phyloP scores from a whole-genome alignment of 2,888 invertebrate genomes.

The Drosophila paranaensis region DNA sequence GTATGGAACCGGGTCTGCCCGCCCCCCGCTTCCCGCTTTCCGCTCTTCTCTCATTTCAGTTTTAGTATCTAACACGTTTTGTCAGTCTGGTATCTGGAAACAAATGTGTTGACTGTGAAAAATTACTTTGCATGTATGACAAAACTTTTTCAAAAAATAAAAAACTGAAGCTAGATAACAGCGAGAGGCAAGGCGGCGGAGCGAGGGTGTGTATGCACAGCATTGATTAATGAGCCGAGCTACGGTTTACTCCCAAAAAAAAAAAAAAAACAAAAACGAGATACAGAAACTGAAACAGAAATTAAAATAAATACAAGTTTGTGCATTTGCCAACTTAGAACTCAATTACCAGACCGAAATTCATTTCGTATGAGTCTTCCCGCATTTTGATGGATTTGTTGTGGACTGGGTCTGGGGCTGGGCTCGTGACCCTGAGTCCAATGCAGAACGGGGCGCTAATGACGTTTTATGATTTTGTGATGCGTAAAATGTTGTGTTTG shows the following conservation, averaged over 20 bases:
- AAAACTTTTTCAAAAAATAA: constrained; percentile 63
- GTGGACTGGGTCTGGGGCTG: constrained; percentile 57
- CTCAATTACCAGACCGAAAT: constrained; percentile 70
- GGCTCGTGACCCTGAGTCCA: constrained; percentile 20
- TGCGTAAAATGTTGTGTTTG: constrained; percentile 66
- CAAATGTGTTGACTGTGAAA: constrained; percentile 71
- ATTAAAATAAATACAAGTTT: constrained; percentile 14
- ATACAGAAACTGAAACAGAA: neutral
- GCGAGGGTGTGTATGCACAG: constrained; percentile 27
- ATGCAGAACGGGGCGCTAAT: constrained; percentile 63
- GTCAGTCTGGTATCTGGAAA: constrained; percentile 24
- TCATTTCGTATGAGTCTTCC: constrained; percentile 51
- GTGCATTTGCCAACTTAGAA: constrained; percentile 67
- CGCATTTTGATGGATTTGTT: constrained; percentile 72
- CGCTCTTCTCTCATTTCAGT: neutral
- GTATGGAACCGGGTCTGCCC: neutral
- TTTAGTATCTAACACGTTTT: constrained; percentile 40
- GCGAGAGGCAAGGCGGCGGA: neutral
- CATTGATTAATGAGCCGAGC: constrained; percentile 66
- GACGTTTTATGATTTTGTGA: constrained; percentile 74
- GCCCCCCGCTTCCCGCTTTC: neutral
- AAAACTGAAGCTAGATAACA: constrained; percentile 16
- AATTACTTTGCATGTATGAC: constrained; percentile 73
- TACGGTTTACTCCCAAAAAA: constrained; percentile 10
- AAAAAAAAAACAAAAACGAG: neutral